Percentiles rank a stretch among this genome's conserved stretches.
phyloP scores from a whole-genome alignment of 2,888 invertebrate species.

The Orthosia cruda region DNA sequence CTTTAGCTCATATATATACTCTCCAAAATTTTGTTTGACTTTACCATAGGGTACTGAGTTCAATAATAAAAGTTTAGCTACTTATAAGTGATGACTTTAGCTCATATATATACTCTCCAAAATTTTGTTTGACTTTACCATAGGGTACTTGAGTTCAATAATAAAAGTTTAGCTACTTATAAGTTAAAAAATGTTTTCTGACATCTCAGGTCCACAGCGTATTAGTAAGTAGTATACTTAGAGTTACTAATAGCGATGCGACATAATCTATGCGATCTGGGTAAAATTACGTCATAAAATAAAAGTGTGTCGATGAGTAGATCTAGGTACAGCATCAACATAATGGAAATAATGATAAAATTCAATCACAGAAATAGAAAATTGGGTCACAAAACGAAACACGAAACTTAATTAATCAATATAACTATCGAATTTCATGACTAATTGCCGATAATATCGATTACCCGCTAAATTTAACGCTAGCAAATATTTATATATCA shows the following conservation, averaged over 20 bases:
- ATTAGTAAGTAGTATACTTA: too few species aligned
- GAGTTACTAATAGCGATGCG: too few species aligned
- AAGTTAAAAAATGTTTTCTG: too few species aligned
- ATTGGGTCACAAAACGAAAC: constrained; percentile 44
- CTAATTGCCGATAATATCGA: constrained; percentile 29
- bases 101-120: too few species aligned
- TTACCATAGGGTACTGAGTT: background rate
- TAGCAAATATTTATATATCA: constrained; percentile 3
- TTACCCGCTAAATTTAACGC: constrained; percentile 21
- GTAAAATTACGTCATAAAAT: background rate
- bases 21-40: background rate
- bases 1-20: too few species aligned
- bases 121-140: background rate
- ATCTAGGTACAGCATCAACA: background rate
- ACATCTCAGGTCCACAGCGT: too few species aligned
- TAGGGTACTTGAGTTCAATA: background rate
- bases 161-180: background rate
- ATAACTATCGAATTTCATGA: constrained; percentile 17
- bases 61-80: background rate
- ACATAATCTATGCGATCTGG: background rate
- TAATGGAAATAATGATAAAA: constrained; percentile 9
- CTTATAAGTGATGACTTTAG: background rate
- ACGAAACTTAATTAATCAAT: constrained; percentile 7
- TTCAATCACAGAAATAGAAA: constrained; percentile 24
- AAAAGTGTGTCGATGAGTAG: background rate